Evolutionary conservation across 2,797 vertebrate genomes (phyloP).

Genomic region (Vultur gryphus): DNA sequence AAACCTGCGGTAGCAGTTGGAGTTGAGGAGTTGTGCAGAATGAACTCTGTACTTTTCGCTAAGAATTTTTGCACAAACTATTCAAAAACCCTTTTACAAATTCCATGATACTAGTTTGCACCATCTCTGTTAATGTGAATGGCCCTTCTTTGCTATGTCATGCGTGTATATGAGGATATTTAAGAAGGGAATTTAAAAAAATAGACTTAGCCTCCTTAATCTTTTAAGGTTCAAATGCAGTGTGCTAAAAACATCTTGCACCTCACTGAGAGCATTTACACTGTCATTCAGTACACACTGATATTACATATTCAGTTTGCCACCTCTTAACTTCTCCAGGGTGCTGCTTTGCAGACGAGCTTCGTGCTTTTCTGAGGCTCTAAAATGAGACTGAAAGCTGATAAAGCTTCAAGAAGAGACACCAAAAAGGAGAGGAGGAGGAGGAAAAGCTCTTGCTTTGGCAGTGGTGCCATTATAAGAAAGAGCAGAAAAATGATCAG

Average conservation of each 20-base stretch:
- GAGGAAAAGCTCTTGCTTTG: neutral
- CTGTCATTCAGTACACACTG: neutral
- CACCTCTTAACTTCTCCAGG: neutral
- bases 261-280: neutral
- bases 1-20: neutral
- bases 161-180: fast-evolving
- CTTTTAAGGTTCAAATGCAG: neutral
- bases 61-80: fast-evolving
- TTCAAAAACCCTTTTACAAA: neutral
- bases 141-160: neutral
- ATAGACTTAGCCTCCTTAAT: neutral
- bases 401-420: neutral
- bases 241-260: neutral
- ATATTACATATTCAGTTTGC: neutral
- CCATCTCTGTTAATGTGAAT: fast-evolving
- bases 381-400: conserved; percentile 8
- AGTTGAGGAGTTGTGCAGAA: neutral
- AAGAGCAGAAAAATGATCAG: neutral
- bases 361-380: neutral
- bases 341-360: neutral
- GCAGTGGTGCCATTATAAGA: neutral
- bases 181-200: neutral
- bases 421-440: neutral
- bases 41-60: fast-evolving
- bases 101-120: fast-evolving